These are phyloP conservation scores for Bombus affinis DNA, from an alignment of 1,140 invertebrate genomes.

Conservation along the genomic window DNA sequence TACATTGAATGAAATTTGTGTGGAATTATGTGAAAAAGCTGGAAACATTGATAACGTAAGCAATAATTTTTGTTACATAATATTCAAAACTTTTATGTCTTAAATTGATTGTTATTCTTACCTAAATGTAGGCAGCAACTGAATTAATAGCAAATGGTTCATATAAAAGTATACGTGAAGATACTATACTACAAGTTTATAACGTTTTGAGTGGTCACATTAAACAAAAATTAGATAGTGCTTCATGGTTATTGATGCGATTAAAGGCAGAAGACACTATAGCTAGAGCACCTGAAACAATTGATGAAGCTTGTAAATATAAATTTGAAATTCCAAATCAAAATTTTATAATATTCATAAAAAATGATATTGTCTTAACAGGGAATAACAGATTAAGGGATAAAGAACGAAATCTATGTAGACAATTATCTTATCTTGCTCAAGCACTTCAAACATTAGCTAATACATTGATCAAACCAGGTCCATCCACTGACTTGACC, in stretches of 20 bases:
- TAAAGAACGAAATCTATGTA: constrained; percentile 80
- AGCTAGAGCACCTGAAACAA: constrained; percentile 10
- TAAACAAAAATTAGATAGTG: constrained; percentile 80
- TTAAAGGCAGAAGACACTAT: constrained; percentile 78
- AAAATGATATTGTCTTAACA: constrained; percentile 41
- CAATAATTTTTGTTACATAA: background rate
- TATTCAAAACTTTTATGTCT: background rate
- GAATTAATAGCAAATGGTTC: constrained; percentile 56
- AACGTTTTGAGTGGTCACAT: constrained; percentile 74
- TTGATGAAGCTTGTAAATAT: constrained; percentile 35
- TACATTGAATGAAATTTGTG: constrained; percentile 77
- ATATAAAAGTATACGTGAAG: constrained; percentile 78
- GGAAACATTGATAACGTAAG: constrained; percentile 77
- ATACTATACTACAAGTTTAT: constrained; percentile 73
- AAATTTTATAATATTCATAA: background rate
- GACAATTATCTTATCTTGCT: constrained; percentile 79
- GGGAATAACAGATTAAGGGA: constrained; percentile 76
- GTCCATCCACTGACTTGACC: constrained; percentile 75
- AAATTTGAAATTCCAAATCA: background rate
- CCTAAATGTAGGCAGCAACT: constrained; percentile 44
- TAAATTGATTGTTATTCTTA: constrained; percentile 40
- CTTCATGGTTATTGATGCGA: constrained; percentile 78
- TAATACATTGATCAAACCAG: constrained; percentile 74
- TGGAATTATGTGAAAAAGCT: constrained; percentile 75
- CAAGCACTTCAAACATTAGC: constrained; percentile 77